These are phyloP conservation scores for Resseliella maxima DNA, from an alignment of 2,888 invertebrate genomes.

Conservation along the genomic window DNA sequence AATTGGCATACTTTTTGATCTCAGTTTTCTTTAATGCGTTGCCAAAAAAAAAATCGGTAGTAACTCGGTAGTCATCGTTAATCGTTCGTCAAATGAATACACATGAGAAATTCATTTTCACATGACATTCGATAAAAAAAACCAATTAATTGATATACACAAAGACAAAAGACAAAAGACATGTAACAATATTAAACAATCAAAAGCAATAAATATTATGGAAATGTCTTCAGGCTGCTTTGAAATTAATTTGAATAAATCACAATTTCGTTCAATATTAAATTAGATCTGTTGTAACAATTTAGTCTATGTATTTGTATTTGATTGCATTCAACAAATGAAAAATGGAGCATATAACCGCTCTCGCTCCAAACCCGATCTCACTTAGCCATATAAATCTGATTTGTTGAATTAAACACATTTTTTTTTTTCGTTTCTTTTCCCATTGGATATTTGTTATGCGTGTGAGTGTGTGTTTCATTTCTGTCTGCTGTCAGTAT, in stretches of 20 bases:
- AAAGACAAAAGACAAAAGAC: background rate
- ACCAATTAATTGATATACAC: background rate
- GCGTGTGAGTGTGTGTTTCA: too few relatives aligned
- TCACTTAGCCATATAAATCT: background rate
- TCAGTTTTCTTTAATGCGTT: background rate
- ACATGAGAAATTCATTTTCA: background rate
- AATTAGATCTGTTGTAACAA: constrained; percentile 3
- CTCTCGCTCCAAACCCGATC: background rate
- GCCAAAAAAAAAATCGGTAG: background rate
- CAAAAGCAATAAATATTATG: background rate
- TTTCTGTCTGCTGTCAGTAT: constrained; percentile 6
- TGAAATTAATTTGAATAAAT: constrained; percentile 43
- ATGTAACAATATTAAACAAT: background rate
- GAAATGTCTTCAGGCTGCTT: constrained; percentile 14
- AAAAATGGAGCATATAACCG: background rate
- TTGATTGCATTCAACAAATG: background rate
- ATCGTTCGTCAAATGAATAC: background rate
- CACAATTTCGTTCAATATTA: constrained; percentile 17
- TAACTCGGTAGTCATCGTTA: constrained; percentile 13
- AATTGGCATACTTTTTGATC: background rate
- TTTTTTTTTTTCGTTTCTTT: background rate
- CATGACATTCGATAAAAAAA: background rate
- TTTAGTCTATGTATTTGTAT: background rate
- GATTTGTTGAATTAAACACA: background rate
- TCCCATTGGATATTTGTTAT: background rate